These are phyloP conservation scores for Drosophila pullipes DNA, from an alignment of 2,888 invertebrate genomes.

Conservation along the genomic window DNA sequence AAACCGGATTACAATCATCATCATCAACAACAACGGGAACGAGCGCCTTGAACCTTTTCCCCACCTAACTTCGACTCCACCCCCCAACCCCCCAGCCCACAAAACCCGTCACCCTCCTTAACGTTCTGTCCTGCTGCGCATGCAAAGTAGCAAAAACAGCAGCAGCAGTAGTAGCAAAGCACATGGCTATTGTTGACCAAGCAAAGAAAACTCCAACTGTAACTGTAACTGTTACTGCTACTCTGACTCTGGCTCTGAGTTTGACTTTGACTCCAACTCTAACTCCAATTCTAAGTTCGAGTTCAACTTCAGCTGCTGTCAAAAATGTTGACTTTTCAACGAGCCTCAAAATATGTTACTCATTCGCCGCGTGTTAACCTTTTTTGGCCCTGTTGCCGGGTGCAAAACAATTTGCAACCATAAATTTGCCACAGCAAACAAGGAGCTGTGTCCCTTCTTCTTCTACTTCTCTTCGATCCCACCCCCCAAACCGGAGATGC, in stretches of 20 bases:
- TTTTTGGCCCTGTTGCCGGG: constrained; percentile 57
- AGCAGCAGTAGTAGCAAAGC: background rate
- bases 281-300: background rate
- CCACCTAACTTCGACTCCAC: background rate
- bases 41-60: constrained; percentile 59
- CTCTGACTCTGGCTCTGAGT: background rate
- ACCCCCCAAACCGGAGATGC: constrained; percentile 6
- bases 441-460: constrained; percentile 22
- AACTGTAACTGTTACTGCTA: constrained; percentile 8
- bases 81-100: background rate
- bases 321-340: constrained; percentile 76
- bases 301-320: constrained; percentile 10
- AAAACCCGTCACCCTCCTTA: background rate
- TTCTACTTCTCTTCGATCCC: background rate
- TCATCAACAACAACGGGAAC: constrained; percentile 67
- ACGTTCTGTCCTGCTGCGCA: constrained; percentile 51
- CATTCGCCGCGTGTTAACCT: constrained; percentile 73
- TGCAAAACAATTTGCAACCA: constrained; percentile 83
- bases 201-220: background rate
- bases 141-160: constrained; percentile 64
- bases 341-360: constrained; percentile 74
- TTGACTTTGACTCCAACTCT: background rate
- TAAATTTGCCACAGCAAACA: constrained; percentile 78
- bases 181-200: constrained; percentile 40
- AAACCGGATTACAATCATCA: constrained; percentile 84